Evolutionary conservation across 2,888 invertebrate genomes (phyloP), one percentile per base, ranked within the genome.

Genomic region (Margaritifera margaritifera): DNA sequence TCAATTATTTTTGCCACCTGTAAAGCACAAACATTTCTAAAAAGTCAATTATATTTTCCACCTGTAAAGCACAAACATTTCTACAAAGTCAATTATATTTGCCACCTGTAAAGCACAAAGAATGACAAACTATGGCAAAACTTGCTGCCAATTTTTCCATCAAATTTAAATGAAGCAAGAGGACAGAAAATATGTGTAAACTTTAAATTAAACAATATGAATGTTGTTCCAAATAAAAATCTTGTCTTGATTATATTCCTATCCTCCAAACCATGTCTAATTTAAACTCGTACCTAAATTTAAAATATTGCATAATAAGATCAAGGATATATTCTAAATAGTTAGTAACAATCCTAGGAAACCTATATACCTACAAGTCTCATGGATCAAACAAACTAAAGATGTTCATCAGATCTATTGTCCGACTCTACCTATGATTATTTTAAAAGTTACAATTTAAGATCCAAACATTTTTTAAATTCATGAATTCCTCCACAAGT

Each of bases 1-100:
- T 88, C 88, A 19, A 86, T 77, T 64, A 82, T 85, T 6, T 84
- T 88, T 20, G 81, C 72, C 18, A 81, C 75, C 84, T 84, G 76
- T 25, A 15, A 60, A 25, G 19, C 22, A 24, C 2, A 20, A 59
- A 25, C 2, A 18, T n/a, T 58, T 19, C 24, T 24, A n/a, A 19
- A 58, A n/a, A 22, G 20, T 58, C 58, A 19, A 58, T 18, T 18
- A 15, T 58, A 19, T 19, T 58, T 22, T n/a, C 24, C 58, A 58
- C 20, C 24, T 58, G 19, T 58, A 58, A 18, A n/a, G 18, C 15
- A 24, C 15, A 18, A 53, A 18, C 54, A 18, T n/a, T 58, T 19
- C 24, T 24, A n/a, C 19, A 58, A n/a, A 22, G 20, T 58, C 58
- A 19, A 58, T 18, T 18, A 15, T 58, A 19, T 19, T 58, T 22